phyloP scores from a whole-genome alignment of 1,140 invertebrate genomes.

The Drosophila elegans region DNA sequence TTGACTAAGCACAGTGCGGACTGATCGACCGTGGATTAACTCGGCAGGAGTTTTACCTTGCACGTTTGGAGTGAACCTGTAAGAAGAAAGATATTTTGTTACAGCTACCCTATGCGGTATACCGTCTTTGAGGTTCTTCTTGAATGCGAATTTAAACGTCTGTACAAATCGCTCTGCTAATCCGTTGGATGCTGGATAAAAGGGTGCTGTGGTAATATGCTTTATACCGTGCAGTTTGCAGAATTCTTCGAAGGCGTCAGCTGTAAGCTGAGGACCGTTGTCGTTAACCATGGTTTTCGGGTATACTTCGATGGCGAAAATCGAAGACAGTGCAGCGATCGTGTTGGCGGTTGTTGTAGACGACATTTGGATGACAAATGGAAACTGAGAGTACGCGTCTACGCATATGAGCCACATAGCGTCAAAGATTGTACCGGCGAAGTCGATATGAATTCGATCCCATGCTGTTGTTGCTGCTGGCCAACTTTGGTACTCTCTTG shows the following conservation, averaged over 20 bases:
- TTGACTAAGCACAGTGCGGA: too few species aligned
- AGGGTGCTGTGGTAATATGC: conserved; percentile 41
- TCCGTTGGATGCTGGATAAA: conserved; percentile 71
- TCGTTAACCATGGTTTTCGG: conserved; percentile 63
- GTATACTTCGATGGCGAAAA: conserved; percentile 52
- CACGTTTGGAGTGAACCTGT: too few species aligned
- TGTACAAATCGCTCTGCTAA: conserved; percentile 60
- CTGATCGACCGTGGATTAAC: too few species aligned
- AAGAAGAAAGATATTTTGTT: too few species aligned
- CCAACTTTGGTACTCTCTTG: conserved; percentile 16
- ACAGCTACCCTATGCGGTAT: background rate
- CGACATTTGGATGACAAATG: too few species aligned
- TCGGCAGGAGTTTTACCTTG: too few species aligned
- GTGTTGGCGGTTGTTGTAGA: too few species aligned
- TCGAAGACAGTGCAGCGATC: conserved; percentile 1
- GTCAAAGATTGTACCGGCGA: conserved; percentile 4
- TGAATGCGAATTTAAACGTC: background rate
- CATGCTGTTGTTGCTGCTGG: conserved; percentile 17
- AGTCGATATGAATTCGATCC: conserved; percentile 29
- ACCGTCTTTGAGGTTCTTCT: background rate
- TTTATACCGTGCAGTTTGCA: conserved; percentile 4
- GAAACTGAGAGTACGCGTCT: too few species aligned
- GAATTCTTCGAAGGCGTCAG: conserved; percentile 27
- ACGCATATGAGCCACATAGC: conserved; percentile 4
- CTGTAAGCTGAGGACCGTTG: conserved; percentile 40